phyloP scores from a whole-genome alignment of 2,888 invertebrate species.

The Cephonodes hylas region DNA sequence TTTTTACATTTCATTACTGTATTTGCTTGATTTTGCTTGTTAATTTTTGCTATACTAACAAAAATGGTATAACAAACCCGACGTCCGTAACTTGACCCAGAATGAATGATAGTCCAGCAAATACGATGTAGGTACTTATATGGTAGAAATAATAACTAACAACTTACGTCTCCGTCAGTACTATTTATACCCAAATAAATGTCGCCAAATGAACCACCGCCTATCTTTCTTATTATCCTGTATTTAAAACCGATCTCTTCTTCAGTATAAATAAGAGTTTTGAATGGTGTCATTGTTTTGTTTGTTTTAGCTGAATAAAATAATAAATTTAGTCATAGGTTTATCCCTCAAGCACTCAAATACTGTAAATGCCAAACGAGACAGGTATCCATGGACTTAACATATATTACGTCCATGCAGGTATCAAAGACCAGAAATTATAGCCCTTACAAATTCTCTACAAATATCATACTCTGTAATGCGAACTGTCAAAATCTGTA shows the following conservation, averaged over 20 bases:
- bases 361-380: not conserved
- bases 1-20: too few species aligned
- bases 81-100: too few species aligned
- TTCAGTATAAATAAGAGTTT: not conserved
- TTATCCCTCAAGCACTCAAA: not conserved
- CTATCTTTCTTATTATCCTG: conserved; percentile 95
- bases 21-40: too few species aligned
- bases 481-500: too few species aligned
- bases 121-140: not conserved
- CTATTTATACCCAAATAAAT: conserved; percentile 91
- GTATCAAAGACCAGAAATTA: too few species aligned
- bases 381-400: not conserved
- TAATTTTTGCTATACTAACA: not conserved
- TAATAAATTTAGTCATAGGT: not conserved
- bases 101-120: not conserved
- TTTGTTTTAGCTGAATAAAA: not conserved
- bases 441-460: too few species aligned
- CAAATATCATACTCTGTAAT: too few species aligned
- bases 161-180: not conserved
- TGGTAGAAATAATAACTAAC: not conserved
- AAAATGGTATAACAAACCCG: not conserved
- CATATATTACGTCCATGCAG: too few species aligned
- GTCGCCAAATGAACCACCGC: conserved; percentile 98
- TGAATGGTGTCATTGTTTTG: not conserved
- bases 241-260: conserved; percentile 82